Conservation (phyloP, 2,888 invertebrate species). For the Dascillus cervinus region DNA sequence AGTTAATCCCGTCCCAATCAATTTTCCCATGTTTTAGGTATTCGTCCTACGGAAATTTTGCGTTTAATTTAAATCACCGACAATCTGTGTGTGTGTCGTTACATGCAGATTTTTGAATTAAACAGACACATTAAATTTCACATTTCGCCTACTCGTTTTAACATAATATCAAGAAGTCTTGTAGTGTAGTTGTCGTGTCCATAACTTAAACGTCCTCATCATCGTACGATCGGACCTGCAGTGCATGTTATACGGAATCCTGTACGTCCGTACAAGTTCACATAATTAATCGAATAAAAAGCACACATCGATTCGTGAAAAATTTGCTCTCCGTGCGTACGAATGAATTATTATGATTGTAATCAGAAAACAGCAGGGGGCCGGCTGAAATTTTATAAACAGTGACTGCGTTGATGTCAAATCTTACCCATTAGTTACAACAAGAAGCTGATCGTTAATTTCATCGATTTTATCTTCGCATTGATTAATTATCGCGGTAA, state of each 20-base stretch:
- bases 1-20: no score
- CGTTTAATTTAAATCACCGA: no score
- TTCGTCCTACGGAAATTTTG: no score
- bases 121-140: conserved; percentile 19
- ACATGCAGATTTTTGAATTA: no score
- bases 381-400: conserved; percentile 8
- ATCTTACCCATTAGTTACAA: conserved; percentile 16
- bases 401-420: conserved; percentile 4
- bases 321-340: no score
- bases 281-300: no score
- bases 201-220: conserved; percentile 20
- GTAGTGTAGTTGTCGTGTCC: conserved; percentile 17
- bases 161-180: conserved; percentile 17
- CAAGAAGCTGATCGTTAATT: conserved; percentile 12
- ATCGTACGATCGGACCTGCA: conserved; percentile 17
- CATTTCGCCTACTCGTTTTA: conserved; percentile 21
- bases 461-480: conserved; percentile 13
- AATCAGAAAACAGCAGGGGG: conserved; percentile 14
- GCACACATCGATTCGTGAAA: no score
- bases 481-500: conserved; percentile 17
- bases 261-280: no score
- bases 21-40: no score
- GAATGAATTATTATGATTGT: conserved; percentile 8
- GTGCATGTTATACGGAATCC: no score
- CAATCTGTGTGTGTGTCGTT: no score